Evolutionary conservation across 2,797 vertebrate genomes (phyloP).

Genomic region (Poliocrania exsul): DNA sequence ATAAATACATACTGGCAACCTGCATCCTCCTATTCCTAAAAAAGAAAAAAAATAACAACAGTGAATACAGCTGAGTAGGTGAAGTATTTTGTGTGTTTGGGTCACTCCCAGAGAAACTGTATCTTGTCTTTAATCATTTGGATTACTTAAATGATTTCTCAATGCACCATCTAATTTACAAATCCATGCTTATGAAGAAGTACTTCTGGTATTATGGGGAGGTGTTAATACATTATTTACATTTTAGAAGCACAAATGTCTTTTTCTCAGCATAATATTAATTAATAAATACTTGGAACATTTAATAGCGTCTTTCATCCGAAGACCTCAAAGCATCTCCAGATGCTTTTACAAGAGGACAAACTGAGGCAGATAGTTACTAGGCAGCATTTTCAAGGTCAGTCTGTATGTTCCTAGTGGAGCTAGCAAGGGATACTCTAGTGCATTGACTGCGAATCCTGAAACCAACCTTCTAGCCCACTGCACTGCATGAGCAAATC

Average conservation of each 20-base stretch:
- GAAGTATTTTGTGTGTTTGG: background rate
- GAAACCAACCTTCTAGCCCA: background rate
- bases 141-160: background rate
- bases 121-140: background rate
- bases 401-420: background rate
- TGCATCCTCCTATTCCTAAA: background rate
- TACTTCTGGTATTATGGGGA: background rate
- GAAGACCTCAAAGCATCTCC: conserved; percentile 2
- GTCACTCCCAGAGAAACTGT: background rate
- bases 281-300: background rate
- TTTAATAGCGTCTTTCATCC: background rate
- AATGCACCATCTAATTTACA: background rate
- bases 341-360: background rate
- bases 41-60: background rate
- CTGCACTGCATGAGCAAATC: background rate
- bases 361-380: conserved; percentile 16
- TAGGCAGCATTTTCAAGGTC: background rate
- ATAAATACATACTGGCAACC: background rate
- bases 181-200: background rate
- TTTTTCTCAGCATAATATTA: background rate
- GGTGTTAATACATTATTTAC: conserved; percentile 24
- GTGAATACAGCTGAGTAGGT: background rate
- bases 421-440: background rate
- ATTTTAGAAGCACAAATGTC: background rate
- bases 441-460: background rate